Percentiles rank a stretch among this genome's conserved stretches.
phyloP scores from a whole-genome alignment of 2,888 invertebrate genomes.

The Pyrrhosoma nymphula region DNA sequence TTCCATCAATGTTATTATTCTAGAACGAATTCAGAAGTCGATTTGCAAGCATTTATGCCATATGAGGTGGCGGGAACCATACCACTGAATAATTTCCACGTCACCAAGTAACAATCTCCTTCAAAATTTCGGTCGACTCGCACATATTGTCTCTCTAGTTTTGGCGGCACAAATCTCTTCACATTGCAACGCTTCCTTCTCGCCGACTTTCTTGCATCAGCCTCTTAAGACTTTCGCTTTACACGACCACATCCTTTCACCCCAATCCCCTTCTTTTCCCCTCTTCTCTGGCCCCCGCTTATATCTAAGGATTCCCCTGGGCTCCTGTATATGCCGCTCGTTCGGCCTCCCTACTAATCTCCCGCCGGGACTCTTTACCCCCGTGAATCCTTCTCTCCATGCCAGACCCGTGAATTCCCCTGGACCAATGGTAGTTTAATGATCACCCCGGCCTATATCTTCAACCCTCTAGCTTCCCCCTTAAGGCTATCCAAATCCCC shows the following conservation, averaged over 20 bases:
- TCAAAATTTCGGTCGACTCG: not conserved
- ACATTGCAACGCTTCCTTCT: not conserved
- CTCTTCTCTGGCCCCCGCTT: not conserved
- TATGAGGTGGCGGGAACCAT: not conserved
- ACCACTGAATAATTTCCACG: not conserved
- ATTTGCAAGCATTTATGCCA: no score
- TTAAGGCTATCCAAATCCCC: not conserved
- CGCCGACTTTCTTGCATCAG: not conserved
- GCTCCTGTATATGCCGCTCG: not conserved
- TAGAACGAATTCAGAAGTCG: no score
- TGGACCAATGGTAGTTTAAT: slow-evolving; percentile 56
- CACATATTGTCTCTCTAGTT: not conserved
- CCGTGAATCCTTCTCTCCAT: not conserved
- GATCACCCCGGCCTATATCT: not conserved
- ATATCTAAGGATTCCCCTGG: not conserved
- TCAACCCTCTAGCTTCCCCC: not conserved
- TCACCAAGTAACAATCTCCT: not conserved
- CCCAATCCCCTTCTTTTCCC: not conserved
- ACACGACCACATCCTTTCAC: not conserved
- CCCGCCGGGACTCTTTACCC: not conserved
- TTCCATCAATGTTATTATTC: no score
- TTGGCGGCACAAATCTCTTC: not conserved
- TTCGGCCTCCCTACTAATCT: slow-evolving; percentile 1
- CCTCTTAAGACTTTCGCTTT: no score
- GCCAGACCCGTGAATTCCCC: slow-evolving; percentile 46